phyloP scores from a whole-genome alignment of 2,113 vertebrate genomes.

The Pavo muticus region DNA sequence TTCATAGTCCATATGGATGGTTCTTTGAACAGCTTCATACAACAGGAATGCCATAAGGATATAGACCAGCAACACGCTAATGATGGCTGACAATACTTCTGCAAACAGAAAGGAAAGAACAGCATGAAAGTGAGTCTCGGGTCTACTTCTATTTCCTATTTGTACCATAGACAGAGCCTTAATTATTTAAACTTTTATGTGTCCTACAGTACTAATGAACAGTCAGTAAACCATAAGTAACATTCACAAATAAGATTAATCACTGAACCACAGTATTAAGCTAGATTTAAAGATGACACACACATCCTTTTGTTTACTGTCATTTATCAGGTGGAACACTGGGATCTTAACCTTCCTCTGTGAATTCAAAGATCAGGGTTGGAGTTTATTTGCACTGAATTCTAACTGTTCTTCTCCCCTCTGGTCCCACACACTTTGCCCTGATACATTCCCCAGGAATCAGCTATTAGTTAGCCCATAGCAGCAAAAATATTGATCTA shows the following conservation, averaged over 20 bases:
- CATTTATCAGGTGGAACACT: slow-evolving; percentile 40
- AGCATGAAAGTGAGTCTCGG: neutral
- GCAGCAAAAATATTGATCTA: neutral
- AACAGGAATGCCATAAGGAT: slow-evolving; percentile 90
- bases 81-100: slow-evolving; percentile 95
- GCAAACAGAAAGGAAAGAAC: slow-evolving; percentile 53
- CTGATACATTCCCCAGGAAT: slow-evolving; percentile 19
- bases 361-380: slow-evolving; percentile 28
- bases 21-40: slow-evolving; percentile 95
- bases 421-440: neutral
- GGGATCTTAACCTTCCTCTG: slow-evolving; percentile 9
- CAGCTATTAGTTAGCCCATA: neutral
- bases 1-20: slow-evolving; percentile 91
- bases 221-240: neutral
- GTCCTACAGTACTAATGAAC: neutral
- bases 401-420: neutral
- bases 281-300: neutral
- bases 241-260: neutral
- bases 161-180: neutral
- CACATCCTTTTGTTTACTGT: neutral
- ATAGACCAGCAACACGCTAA: slow-evolving; percentile 95
- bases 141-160: neutral
- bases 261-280: neutral
- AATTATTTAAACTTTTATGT: neutral
- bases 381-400: slow-evolving; percentile 27